phyloP scores from a whole-genome alignment of 2,797 vertebrate species.

The Cyprinodon diabolis region DNA sequence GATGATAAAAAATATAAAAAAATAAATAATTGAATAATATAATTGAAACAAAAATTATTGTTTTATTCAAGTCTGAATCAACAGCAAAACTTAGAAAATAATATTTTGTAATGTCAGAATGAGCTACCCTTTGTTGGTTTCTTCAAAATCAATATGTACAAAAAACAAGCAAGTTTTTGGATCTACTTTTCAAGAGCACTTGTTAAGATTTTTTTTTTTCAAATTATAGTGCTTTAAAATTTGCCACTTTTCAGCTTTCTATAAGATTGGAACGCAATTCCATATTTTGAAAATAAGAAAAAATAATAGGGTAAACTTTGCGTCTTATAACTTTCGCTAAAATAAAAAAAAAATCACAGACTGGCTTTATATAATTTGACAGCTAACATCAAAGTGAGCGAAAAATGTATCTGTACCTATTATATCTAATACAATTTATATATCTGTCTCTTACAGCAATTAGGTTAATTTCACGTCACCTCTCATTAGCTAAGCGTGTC shows the following conservation, averaged over 20 bases:
- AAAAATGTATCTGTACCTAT: conserved; percentile 46
- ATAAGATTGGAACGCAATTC: neutral
- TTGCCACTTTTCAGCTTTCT: neutral
- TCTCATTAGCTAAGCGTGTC: conserved; percentile 61
- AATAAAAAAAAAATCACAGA: neutral
- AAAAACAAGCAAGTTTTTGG: too few species aligned
- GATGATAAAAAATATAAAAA: too few species aligned
- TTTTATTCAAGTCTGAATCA: too few species aligned
- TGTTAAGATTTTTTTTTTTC: too few species aligned
- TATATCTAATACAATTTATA: conserved; percentile 65
- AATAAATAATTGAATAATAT: too few species aligned
- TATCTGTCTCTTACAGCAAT: conserved; percentile 70
- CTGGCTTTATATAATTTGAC: conserved; percentile 15
- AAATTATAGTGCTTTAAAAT: neutral
- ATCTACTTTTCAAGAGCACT: too few species aligned
- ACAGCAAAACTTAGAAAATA: too few species aligned
- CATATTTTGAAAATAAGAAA: neutral
- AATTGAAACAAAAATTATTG: too few species aligned
- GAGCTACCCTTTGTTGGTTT: too few species aligned
- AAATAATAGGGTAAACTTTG: neutral
- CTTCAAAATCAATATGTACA: too few species aligned
- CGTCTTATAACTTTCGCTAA: neutral
- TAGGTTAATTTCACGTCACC: conserved; percentile 72
- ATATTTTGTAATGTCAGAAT: too few species aligned
- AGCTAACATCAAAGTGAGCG: conserved; percentile 32